Evolutionary conservation across 2,113 vertebrate genomes (phyloP), one percentile per base, ranked within the genome.

Genomic region (Psittacus erithacus): DNA sequence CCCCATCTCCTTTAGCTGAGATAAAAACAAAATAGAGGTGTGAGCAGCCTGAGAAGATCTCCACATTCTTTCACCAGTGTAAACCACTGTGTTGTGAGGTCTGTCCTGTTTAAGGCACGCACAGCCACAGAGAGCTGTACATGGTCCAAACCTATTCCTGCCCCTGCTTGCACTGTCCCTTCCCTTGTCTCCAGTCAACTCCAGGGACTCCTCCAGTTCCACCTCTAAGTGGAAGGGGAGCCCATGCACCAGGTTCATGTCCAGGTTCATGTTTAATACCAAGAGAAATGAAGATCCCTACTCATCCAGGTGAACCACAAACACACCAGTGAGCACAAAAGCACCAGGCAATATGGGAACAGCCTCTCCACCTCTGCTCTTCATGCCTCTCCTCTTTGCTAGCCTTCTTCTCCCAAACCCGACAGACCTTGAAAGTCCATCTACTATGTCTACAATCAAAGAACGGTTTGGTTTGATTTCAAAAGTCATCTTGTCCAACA

Each of bases 81-180:
- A 55, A 47, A 20, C 11, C 22, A n/a, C 38, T 3, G 4, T 7
- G 19, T 0, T 60, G 1, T 50, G 31, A 73, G 35, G 39, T 49
- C 39, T 2, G 11, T 47, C 68, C 44, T 28, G 25, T 4, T 53
- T 2, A 0, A 76, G 52, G 16, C 43, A 49, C 2, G 18, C 44
- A 53, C 0, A 6, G 59, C 27, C 38, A 76, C 13, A 7, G 6
- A 16, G 52, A 67, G 38, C 1, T 64, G 22, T 33, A 55, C 0
- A 0, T 3, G 5, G 16, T 49, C 31, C 29, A 55, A 81, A 24
- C 8, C 62, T 44, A 24, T 50, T 74, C 23, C 44, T 29, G 4
- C 17, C 49, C 19, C 59, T 77, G 11, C 43, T 53, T 14, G 19
- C 8, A 1, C 2, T 31, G 15, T 52, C 19, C 22, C 31, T 49